Evolutionary conservation across 2,888 invertebrate genomes (phyloP).

Genomic region (Drosophila lutescens): DNA sequence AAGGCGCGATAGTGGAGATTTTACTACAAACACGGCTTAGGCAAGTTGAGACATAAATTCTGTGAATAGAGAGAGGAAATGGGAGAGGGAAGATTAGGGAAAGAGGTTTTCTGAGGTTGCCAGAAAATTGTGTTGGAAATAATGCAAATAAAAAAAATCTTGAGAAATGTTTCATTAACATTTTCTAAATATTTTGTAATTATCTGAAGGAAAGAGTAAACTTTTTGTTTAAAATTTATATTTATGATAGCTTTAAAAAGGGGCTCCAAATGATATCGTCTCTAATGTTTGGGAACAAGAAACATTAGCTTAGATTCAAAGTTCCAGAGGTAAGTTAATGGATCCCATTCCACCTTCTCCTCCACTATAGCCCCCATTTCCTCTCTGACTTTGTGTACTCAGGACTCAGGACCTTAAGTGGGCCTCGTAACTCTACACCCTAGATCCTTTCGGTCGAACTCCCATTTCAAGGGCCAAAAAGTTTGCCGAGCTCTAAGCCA

Average conservation of each 20-base stretch:
- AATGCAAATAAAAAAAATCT: background rate
- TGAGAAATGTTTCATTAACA: too few relatives aligned
- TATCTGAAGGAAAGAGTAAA: too few relatives aligned
- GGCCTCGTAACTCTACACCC: conserved; percentile 14
- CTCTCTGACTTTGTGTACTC: conserved; percentile 13
- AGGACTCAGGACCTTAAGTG: conserved; percentile 9
- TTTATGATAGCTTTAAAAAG: background rate
- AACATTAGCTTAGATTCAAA: background rate
- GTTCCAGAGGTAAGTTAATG: background rate
- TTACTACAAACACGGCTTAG: conserved; percentile 53
- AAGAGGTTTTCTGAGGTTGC: too few relatives aligned
- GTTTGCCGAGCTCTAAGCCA: conserved; percentile 39
- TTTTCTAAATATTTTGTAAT: too few relatives aligned
- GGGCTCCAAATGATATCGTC: background rate
- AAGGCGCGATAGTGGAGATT: conserved; percentile 53
- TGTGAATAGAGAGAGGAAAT: conserved; percentile 12
- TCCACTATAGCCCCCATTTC: background rate
- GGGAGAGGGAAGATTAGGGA: background rate
- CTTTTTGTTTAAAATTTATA: too few relatives aligned
- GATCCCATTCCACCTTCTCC: background rate
- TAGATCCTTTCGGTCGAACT: conserved; percentile 22
- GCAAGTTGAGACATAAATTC: conserved; percentile 35
- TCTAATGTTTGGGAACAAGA: background rate
- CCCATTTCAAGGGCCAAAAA: conserved; percentile 38
- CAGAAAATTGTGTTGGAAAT: background rate